Percentiles rank a stretch among this genome's conserved stretches.
phyloP scores from a whole-genome alignment of 2,113 vertebrate genomes.

The Ceyx cyanopectus region DNA sequence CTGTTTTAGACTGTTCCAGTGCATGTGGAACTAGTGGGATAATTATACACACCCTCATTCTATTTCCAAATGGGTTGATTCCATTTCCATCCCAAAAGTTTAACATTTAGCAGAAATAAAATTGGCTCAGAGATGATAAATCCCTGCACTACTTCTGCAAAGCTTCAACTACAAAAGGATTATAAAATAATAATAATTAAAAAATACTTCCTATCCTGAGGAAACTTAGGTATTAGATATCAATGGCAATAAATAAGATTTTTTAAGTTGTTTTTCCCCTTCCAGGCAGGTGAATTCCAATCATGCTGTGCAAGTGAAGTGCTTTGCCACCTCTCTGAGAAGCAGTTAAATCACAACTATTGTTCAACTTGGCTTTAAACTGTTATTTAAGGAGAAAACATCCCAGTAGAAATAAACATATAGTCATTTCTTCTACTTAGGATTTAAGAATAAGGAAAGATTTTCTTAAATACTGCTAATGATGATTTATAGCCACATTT shows the following conservation, averaged over 20 bases:
- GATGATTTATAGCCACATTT: neutral
- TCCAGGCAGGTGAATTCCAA: neutral
- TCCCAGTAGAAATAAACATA: neutral
- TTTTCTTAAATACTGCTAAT: neutral
- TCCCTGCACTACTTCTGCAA: neutral
- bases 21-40: neutral
- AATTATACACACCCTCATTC: neutral
- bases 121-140: neutral
- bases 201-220: neutral
- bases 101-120: neutral
- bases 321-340: neutral
- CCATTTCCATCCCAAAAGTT: neutral
- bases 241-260: neutral
- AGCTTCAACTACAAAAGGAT: neutral
- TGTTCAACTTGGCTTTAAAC: neutral
- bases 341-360: neutral
- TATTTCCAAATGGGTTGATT: neutral
- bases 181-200: neutral
- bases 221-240: neutral
- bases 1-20: neutral
- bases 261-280: neutral
- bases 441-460: neutral
- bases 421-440: neutral
- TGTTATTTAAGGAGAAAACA: neutral
- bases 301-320: neutral